Conservation (phyloP, 2,113 vertebrate genomes). For the Propithecus coquereli region DNA sequence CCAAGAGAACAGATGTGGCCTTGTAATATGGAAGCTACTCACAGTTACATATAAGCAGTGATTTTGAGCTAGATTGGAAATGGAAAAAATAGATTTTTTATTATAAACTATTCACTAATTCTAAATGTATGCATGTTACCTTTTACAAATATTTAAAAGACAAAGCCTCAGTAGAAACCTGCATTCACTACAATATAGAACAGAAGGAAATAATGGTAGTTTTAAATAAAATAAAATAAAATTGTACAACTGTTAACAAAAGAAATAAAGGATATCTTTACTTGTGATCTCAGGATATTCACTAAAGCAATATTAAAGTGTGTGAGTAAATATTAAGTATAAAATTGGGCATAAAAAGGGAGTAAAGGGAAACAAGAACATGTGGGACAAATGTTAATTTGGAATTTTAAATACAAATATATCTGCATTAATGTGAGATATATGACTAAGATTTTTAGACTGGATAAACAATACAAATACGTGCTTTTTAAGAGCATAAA, state of each 20-base stretch:
- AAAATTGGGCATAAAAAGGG: background rate
- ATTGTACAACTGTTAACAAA: background rate
- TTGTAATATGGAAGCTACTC: background rate
- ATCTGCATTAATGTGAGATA: background rate
- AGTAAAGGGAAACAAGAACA: background rate
- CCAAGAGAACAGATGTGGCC: background rate
- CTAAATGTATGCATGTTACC: background rate
- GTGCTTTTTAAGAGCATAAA: background rate
- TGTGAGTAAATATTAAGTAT: background rate
- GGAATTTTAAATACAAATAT: background rate
- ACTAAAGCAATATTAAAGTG: background rate
- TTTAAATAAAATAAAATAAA: background rate
- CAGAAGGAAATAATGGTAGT: background rate
- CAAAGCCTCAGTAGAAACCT: background rate
- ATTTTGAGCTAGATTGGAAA: background rate
- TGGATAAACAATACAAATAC: background rate
- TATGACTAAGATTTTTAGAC: background rate
- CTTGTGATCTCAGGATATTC: background rate
- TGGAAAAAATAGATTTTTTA: background rate
- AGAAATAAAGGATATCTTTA: background rate
- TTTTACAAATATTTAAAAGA: background rate
- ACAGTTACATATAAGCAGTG: background rate
- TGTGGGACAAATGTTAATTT: background rate
- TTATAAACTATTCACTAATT: background rate
- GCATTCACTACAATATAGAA: background rate